Conservation (phyloP, 2,797 vertebrate genomes). For the Aeoliscus strigatus region DNA sequence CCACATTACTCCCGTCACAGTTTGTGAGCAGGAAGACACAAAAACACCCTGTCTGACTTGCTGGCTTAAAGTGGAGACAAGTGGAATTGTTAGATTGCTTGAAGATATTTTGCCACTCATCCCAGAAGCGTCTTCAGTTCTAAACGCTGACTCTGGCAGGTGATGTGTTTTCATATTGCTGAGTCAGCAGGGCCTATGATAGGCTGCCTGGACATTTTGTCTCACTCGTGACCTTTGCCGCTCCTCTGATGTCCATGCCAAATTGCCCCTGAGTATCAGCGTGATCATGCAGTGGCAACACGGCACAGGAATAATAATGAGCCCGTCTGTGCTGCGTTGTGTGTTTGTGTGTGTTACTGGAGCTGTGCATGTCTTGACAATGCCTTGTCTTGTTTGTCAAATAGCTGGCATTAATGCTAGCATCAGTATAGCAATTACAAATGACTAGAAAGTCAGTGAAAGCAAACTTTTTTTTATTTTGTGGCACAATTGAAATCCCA, state of each 20-base stretch:
- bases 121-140: no score
- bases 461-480: conserved; percentile 3
- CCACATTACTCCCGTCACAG: no score
- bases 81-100: no score
- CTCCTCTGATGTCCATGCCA: conserved; percentile 62
- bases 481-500: conserved; percentile 28
- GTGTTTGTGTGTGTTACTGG: conserved; percentile 4
- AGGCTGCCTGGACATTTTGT: conserved; percentile 47
- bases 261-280: conserved; percentile 59
- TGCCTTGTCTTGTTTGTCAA: conserved; percentile 23
- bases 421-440: conserved; percentile 9
- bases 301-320: conserved; percentile 43
- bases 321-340: conserved; percentile 4
- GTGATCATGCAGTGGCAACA: conserved; percentile 49
- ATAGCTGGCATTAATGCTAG: no score
- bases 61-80: no score
- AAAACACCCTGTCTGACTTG: no score
- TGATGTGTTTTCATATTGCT: conserved; percentile 46
- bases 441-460: conserved; percentile 15
- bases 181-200: conserved; percentile 53
- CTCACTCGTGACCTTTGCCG: conserved; percentile 58
- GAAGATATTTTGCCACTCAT: no score
- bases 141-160: conserved; percentile 25
- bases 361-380: conserved; percentile 13
- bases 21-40: no score